These are phyloP conservation scores for Montipora cactus DNA, from an alignment of 64 coral and sea anemone genomes.

Conservation along the genomic window DNA sequence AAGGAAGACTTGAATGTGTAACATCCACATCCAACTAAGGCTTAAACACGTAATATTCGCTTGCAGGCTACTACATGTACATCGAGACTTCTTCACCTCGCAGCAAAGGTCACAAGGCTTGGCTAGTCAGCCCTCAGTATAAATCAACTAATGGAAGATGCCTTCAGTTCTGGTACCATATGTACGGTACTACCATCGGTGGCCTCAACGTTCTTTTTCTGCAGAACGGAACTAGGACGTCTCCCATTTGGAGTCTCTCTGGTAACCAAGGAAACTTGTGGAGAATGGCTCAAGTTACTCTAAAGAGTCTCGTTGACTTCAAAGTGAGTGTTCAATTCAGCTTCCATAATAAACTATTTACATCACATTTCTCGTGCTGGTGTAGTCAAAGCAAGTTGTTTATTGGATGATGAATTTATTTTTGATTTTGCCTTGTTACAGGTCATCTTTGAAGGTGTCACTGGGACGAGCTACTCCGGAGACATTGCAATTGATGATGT, in stretches of 20 bases:
- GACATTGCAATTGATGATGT: conserved; percentile 99
- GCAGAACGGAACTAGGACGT: conserved; percentile 82
- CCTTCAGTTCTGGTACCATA: conserved; percentile 98
- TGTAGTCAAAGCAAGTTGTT: no score
- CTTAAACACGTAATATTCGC: no score
- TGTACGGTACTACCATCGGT: conserved; percentile 88
- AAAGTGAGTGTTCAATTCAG: conserved; percentile 68
- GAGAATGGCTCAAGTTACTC: conserved; percentile 90
- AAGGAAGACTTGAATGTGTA: no score
- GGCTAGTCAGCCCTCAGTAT: conserved; percentile 85
- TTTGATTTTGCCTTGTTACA: not conserved
- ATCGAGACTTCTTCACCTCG: conserved; percentile 92
- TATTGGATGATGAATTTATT: not conserved
- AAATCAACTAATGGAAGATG: conserved; percentile 92
- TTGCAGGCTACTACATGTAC: conserved; percentile 95
- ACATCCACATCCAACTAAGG: not conserved
- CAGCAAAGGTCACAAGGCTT: conserved; percentile 95
- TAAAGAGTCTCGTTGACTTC: conserved; percentile 78
- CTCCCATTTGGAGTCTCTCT: conserved; percentile 86
- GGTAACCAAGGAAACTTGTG: conserved; percentile 91
- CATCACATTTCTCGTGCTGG: no score
- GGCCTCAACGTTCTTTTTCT: conserved; percentile 89
- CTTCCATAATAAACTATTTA: not conserved
- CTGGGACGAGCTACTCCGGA: conserved; percentile 79
- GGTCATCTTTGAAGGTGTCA: conserved; percentile 89